Percentiles rank a stretch among this genome's conserved stretches.
Evolutionary conservation across 2,113 vertebrate genomes (phyloP).

Genomic region (Motacilla alba): DNA sequence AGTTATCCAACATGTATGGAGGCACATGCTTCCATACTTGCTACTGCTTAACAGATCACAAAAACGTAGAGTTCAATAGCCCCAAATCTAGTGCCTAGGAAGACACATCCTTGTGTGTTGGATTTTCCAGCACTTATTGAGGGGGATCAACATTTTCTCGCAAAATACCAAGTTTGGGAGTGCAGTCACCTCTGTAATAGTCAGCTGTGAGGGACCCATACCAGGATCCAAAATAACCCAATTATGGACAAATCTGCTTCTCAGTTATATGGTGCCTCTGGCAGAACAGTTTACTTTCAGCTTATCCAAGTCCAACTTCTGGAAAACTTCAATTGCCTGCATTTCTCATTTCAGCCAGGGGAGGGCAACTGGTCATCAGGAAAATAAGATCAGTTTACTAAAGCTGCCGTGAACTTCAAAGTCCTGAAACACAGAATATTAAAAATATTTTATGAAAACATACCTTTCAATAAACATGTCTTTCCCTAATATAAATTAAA

Average conservation of each 20-base stretch:
- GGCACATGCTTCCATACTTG: not conserved
- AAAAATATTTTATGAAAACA: not conserved
- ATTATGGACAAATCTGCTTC: not conserved
- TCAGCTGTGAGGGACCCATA: not conserved
- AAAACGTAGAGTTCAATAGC: not conserved
- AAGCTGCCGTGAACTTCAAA: not conserved
- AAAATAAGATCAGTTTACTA: not conserved
- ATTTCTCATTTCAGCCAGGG: slow-evolving; percentile 7
- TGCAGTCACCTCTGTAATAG: not conserved
- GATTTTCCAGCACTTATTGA: accelerated
- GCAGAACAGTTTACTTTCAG: not conserved
- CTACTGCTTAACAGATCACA: not conserved
- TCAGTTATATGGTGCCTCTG: not conserved
- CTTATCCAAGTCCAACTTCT: not conserved
- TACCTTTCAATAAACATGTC: not conserved
- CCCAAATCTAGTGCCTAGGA: not conserved
- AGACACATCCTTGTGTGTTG: not conserved
- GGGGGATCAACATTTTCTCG: not conserved
- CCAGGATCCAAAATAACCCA: not conserved
- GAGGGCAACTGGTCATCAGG: slow-evolving; percentile 17
- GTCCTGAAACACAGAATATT: not conserved
- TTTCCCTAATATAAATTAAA: not conserved
- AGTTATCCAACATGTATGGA: not conserved
- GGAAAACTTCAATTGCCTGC: not conserved
- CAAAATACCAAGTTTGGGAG: not conserved